Base-by-base conservation (phyloP, 2,888 invertebrate species). In the Nephrotoma flavescens region DNA sequence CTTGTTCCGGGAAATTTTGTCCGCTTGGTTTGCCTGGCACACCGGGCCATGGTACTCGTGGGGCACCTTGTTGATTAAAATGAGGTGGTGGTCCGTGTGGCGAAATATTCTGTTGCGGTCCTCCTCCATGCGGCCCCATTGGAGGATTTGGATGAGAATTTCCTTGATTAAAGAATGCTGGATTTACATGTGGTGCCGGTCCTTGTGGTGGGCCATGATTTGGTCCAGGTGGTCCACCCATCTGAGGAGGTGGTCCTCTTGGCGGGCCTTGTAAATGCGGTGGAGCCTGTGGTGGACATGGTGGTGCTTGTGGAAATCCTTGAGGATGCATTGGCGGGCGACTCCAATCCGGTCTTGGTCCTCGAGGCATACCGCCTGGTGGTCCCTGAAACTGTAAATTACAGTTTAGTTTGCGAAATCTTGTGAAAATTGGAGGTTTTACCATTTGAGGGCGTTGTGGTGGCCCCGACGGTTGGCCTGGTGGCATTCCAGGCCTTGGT, bases 151-250 rank as follows among this genome's bases (percentile, higher is more conserved):
- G 92, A 89, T 91, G 91, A 12, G 91, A 91, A 1, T 90, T 91
- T 83, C 90, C 90, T 92, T 96, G 97, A 89, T 96, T 96, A 92
- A 98, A 98, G 94, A 98, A 98, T 87, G 98, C 98, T 71, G 98
- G 98, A 93, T 98, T 98, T 88, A 98, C 97, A 92, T 98, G 98
- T 86, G 98, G 98, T 42, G 98, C 97, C 6, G 97, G 97, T 83
- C 93, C 93, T 89, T 92, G 93, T 41, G 91, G 91, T 7, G 92
- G 92, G 6, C 91, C 91, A 88, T 92, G 92, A n/a, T 93, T 93
- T 3, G 93, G 93, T 0, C 93, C 93, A 52, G 92, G 92, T 52
- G 92, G 92, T 41, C 89, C 90, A 44, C 91, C 91, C 90, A 91
- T 91, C 89, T 91, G 91, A 57, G 92, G 92, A 5, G 94, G 94